phyloP scores from a whole-genome alignment of 1,140 invertebrate genomes.

The Thalassaphorura encarpata region DNA sequence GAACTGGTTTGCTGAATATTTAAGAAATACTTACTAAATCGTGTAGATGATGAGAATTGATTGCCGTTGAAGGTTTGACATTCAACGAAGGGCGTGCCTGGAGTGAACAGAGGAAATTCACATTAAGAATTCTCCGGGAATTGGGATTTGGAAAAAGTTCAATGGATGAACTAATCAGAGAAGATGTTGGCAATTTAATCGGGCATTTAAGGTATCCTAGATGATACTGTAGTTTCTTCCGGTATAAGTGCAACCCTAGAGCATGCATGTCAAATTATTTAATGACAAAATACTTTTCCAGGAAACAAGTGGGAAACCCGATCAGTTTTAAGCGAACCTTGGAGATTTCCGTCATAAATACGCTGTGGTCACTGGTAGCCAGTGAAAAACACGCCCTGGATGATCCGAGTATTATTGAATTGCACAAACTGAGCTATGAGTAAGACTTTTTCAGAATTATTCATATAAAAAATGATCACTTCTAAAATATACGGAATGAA shows the following conservation, averaged over 20 bases:
- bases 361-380: slow-evolving; percentile 35
- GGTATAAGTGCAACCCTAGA: background rate
- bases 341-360: slow-evolving; percentile 19
- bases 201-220: background rate
- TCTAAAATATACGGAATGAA: background rate
- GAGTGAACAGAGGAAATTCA: slow-evolving; percentile 58
- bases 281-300: background rate
- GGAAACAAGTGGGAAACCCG: background rate
- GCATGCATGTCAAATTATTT: background rate
- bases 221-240: background rate
- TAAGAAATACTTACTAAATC: slow-evolving; percentile 41
- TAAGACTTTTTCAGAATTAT: background rate
- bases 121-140: slow-evolving; percentile 55
- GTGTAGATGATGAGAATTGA: background rate
- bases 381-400: slow-evolving; percentile 37
- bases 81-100: slow-evolving; percentile 54
- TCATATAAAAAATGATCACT: background rate
- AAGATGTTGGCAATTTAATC: slow-evolving; percentile 50
- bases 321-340: background rate
- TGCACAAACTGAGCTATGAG: background rate
- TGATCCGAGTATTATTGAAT: slow-evolving; percentile 24
- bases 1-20: slow-evolving; percentile 40
- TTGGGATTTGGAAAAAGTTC: slow-evolving; percentile 66
- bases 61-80: slow-evolving; percentile 46
- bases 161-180: slow-evolving; percentile 57